Conservation (phyloP, 92 coral and sea anemone genomes). For the Micromussa lordhowensis region DNA sequence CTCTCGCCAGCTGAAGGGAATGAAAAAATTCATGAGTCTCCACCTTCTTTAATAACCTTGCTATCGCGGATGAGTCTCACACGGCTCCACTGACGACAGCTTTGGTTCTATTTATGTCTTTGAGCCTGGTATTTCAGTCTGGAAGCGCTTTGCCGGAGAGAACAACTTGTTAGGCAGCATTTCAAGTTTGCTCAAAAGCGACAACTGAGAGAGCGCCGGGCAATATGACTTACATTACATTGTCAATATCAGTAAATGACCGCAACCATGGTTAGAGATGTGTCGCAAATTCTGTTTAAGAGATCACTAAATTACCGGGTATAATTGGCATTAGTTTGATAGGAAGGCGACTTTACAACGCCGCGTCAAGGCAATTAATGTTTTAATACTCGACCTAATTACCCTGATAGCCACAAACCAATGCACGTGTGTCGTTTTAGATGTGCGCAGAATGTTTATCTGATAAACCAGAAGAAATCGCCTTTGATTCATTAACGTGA, state of each 20-base stretch:
- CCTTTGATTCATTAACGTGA: conserved; percentile 34
- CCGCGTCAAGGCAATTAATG: conserved; percentile 50
- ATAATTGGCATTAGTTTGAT: conserved; percentile 25
- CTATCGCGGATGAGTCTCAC: neutral
- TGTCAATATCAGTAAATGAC: conserved; percentile 11
- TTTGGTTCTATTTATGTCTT: neutral
- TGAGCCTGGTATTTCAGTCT: too few species aligned
- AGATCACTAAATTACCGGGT: conserved; percentile 7
- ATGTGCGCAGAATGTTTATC: conserved; percentile 24
- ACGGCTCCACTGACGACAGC: neutral
- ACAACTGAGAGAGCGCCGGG: neutral
- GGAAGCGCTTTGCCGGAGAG: neutral
- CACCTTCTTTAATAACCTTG: conserved; percentile 10
- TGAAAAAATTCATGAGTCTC: neutral
- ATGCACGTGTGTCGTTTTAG: conserved; percentile 36
- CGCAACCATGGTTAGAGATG: conserved; percentile 4
- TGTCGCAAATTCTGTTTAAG: neutral
- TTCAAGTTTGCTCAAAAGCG: neutral
- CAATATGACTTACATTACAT: neutral
- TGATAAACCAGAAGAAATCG: conserved; percentile 25
- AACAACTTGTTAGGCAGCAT: neutral
- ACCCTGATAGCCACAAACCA: conserved; percentile 43
- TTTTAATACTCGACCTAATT: conserved; percentile 21
- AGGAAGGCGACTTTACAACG: conserved; percentile 14
- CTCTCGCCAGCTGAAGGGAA: neutral